These are phyloP conservation scores for Acanthococcus lagerstroemiae DNA, from an alignment of 2,888 invertebrate genomes.

Conservation along the genomic window DNA sequence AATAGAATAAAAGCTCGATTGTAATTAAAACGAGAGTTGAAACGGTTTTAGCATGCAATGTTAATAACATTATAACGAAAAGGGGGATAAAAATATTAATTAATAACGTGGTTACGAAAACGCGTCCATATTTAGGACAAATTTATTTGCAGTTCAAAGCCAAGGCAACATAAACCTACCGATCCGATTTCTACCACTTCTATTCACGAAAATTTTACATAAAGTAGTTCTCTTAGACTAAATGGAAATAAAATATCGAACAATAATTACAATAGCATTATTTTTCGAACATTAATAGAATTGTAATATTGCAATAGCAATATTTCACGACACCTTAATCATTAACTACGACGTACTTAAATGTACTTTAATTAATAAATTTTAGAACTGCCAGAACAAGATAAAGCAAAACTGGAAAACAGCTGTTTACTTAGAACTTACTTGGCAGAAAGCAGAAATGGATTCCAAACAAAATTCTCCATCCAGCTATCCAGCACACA, in stretches of 20 bases:
- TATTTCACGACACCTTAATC: conserved; percentile 14
- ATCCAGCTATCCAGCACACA: no score
- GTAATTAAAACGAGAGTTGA: neutral
- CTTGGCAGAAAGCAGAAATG: no score
- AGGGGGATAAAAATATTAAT: neutral
- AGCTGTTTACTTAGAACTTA: conserved; percentile 17
- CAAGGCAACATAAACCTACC: conserved; percentile 23
- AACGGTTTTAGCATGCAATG: no score
- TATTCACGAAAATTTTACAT: conserved; percentile 21
- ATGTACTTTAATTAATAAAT: conserved; percentile 18
- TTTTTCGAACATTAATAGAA: neutral
- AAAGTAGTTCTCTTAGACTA: conserved; percentile 12
- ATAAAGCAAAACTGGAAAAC: conserved; percentile 17
- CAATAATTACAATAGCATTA: conserved; percentile 18
- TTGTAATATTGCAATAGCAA: conserved; percentile 2
- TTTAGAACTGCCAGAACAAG: conserved; percentile 7
- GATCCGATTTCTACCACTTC: conserved; percentile 26
- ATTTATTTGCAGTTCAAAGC: conserved; percentile 20
- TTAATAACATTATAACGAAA: no score
- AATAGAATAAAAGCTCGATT: no score
- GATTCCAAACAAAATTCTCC: no score
- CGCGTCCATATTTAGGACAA: conserved; percentile 27
- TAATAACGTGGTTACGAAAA: conserved; percentile 11
- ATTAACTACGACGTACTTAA: conserved; percentile 25
- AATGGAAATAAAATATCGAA: conserved; percentile 9